phyloP scores from a whole-genome alignment of 2,888 invertebrate genomes.

The Rhyacophila evoluta region DNA sequence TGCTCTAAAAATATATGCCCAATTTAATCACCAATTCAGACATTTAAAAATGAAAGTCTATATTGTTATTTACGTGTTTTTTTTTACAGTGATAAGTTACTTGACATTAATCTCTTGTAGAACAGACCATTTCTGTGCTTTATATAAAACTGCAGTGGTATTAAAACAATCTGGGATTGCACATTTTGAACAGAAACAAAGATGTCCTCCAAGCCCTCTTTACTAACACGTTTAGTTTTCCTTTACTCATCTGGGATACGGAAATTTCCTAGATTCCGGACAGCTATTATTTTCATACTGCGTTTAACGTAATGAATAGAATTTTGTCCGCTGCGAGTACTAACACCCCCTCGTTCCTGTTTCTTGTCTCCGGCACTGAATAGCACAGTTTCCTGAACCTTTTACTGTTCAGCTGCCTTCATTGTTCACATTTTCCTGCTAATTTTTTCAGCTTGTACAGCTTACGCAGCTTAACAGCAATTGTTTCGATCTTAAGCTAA shows the following conservation, averaged over 20 bases:
- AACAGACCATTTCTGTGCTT: too few relatives aligned
- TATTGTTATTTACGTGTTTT: too few relatives aligned
- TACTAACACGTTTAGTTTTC: not conserved
- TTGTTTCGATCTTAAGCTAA: too few relatives aligned
- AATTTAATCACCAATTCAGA: too few relatives aligned
- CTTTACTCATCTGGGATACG: constrained; percentile 10
- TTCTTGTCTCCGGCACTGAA: not conserved
- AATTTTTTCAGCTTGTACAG: too few relatives aligned
- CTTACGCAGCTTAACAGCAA: too few relatives aligned
- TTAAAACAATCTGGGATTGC: constrained; percentile 4
- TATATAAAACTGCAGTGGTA: not conserved
- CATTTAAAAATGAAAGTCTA: too few relatives aligned
- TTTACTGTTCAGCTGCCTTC: not conserved
- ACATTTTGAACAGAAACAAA: not conserved
- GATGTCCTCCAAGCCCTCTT: not conserved
- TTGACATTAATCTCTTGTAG: too few relatives aligned
- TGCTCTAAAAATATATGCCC: too few relatives aligned
- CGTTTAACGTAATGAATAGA: constrained; percentile 45
- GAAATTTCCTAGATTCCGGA: constrained; percentile 30
- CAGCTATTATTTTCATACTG: constrained; percentile 43
- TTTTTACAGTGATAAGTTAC: too few relatives aligned
- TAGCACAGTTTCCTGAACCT: not conserved
- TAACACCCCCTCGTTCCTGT: not conserved
- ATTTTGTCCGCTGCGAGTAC: constrained; percentile 28
- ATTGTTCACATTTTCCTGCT: not conserved